Percentiles rank a stretch among this genome's conserved stretches.
Evolutionary conservation across 2,888 invertebrate genomes (phyloP).

Genomic region (Oscheius sp.): DNA sequence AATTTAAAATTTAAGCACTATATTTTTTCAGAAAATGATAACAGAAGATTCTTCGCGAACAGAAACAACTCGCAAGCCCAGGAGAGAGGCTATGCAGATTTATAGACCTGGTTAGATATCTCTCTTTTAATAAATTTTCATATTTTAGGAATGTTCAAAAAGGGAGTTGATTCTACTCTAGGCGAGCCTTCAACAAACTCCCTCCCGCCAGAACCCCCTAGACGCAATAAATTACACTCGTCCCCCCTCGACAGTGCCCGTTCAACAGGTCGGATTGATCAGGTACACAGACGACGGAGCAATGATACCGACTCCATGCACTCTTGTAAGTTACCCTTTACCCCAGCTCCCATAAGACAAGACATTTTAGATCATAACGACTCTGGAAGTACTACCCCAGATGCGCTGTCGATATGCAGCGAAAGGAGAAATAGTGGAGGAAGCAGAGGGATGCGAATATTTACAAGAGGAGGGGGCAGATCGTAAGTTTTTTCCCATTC

Average conservation of each 20-base stretch:
- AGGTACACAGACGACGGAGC: constrained; percentile 32
- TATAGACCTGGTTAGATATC: constrained; percentile 26
- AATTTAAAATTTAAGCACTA: no score
- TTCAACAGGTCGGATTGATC: not conserved
- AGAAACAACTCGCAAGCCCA: not conserved
- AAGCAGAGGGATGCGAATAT: constrained; percentile 9
- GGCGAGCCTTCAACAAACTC: constrained; percentile 8
- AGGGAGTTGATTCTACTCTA: constrained; percentile 8
- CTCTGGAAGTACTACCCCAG: constrained; percentile 55
- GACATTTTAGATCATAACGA: constrained; percentile 42
- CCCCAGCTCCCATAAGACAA: no score
- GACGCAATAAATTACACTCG: not conserved
- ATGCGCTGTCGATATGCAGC: constrained; percentile 44
- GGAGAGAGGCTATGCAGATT: constrained; percentile 27
- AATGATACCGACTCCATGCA: constrained; percentile 47
- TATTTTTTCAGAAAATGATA: constrained; percentile 6
- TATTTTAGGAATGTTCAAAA: constrained; percentile 20
- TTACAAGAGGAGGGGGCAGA: constrained; percentile 20
- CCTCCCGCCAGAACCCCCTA: constrained; percentile 9
- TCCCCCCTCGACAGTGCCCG: constrained; percentile 10
- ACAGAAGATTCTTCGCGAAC: constrained; percentile 5
- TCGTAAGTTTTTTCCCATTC: not conserved
- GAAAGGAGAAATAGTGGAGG: constrained; percentile 29
- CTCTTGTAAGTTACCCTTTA: constrained; percentile 37
- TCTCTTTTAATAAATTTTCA: not conserved